Percentiles rank a stretch among this genome's conserved stretches.
Conservation (phyloP, 2,797 vertebrate genomes). For the Bryconaethiops microstoma region DNA sequence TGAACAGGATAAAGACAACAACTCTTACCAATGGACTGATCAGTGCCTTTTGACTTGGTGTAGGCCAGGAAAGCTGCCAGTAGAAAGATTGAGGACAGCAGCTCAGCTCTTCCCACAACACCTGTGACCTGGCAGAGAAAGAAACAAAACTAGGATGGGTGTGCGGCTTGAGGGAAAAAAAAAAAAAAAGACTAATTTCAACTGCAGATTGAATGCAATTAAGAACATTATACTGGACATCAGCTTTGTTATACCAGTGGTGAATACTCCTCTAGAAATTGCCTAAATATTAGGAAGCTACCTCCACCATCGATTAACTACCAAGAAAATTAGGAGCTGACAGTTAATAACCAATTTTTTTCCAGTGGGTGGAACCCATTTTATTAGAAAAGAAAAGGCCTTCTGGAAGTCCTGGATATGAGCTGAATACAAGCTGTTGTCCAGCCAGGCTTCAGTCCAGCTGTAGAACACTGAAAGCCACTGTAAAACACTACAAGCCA, state of each 20-base stretch:
- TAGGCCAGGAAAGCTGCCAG: constrained; percentile 94
- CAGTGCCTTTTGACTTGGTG: constrained; percentile 90
- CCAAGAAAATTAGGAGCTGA: too few species aligned
- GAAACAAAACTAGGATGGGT: neutral
- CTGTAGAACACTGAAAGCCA: too few species aligned
- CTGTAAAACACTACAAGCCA: too few species aligned
- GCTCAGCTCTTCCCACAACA: constrained; percentile 96
- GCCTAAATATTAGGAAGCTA: too few species aligned
- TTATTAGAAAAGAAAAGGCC: too few species aligned
- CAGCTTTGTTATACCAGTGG: neutral
- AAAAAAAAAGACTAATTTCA: neutral
- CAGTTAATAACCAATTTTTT: too few species aligned
- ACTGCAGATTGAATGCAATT: neutral
- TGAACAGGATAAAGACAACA: neutral
- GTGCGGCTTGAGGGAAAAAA: too few species aligned
- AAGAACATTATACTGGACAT: neutral
- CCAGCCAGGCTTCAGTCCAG: too few species aligned
- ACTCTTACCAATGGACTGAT: constrained; percentile 90
- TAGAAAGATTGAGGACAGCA: constrained; percentile 97
- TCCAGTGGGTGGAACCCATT: too few species aligned
- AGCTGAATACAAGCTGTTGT: too few species aligned
- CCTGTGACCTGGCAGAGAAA: constrained; percentile 87
- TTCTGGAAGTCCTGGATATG: too few species aligned
- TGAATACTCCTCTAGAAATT: neutral
- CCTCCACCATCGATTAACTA: too few species aligned